Evolutionary conservation across 2,113 vertebrate species (phyloP).

Genomic region (Apodemus speciosus): DNA sequence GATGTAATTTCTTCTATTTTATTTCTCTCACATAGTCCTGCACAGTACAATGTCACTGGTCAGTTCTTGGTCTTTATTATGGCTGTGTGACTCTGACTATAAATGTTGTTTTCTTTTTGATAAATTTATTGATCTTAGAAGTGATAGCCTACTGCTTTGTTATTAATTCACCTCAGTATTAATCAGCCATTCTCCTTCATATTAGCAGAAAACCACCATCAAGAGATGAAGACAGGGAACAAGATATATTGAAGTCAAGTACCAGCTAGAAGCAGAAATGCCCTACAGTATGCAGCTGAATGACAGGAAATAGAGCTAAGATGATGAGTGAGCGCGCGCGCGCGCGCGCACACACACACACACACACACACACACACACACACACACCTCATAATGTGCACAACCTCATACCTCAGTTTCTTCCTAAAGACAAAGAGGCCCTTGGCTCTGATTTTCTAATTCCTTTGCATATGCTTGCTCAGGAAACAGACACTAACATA

Average conservation of each 20-base stretch:
- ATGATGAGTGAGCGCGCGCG: background rate
- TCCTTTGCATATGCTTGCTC: background rate
- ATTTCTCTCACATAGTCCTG: background rate
- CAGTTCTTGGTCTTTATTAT: background rate
- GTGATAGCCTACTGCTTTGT: background rate
- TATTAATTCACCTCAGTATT: background rate
- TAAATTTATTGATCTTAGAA: background rate
- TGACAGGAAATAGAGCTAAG: background rate
- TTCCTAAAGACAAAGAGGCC: background rate
- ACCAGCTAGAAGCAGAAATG: background rate
- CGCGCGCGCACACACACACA: background rate
- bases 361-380: background rate
- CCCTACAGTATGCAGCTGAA: background rate
- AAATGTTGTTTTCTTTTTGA: background rate
- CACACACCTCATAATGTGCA: background rate
- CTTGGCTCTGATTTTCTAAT: background rate
- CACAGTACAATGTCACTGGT: no score
- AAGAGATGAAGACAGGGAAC: background rate
- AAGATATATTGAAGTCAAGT: background rate
- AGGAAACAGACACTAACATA: background rate
- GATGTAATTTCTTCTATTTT: background rate
- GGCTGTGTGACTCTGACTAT: background rate
- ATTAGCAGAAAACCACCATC: background rate
- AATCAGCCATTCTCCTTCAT: background rate
- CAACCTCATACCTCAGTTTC: background rate